Percentiles rank a stretch among this genome's conserved stretches.
Evolutionary conservation across 1,140 invertebrate species (phyloP).

Genomic region (Nymphalis io): DNA sequence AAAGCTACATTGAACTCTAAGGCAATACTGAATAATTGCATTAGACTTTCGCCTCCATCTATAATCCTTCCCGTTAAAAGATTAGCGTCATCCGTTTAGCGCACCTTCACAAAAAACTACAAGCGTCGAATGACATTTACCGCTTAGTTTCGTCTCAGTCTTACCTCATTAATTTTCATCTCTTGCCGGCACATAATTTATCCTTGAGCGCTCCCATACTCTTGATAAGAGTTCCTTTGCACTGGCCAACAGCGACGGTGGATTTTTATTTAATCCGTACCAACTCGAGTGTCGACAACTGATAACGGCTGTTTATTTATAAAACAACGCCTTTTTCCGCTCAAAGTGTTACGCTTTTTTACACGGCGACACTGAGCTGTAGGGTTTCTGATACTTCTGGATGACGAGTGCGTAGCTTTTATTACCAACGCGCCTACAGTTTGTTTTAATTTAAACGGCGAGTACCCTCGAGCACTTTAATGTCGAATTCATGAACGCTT

Average conservation of each 20-base stretch:
- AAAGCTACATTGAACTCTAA: slow-evolving; percentile 13
- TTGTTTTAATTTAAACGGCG: slow-evolving; percentile 55
- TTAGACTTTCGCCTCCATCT: background rate
- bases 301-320: slow-evolving; percentile 78
- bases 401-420: slow-evolving; percentile 46
- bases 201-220: slow-evolving; percentile 73
- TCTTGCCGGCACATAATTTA: slow-evolving; percentile 70
- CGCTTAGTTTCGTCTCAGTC: slow-evolving; percentile 56
- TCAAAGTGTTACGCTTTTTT: slow-evolving; percentile 64
- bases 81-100: slow-evolving; percentile 24
- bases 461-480: slow-evolving; percentile 31
- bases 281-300: slow-evolving; percentile 72
- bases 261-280: slow-evolving; percentile 72
- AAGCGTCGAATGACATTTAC: slow-evolving; percentile 40
- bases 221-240: slow-evolving; percentile 69
- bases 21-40: slow-evolving; percentile 33
- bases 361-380: slow-evolving; percentile 20
- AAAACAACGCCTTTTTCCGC: slow-evolving; percentile 73
- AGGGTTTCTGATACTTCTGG: slow-evolving; percentile 10
- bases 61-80: slow-evolving; percentile 28
- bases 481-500: slow-evolving; percentile 43
- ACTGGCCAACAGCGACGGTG: slow-evolving; percentile 52
- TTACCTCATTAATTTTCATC: slow-evolving; percentile 80
- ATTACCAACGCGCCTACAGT: slow-evolving; percentile 46
- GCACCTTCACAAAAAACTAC: slow-evolving; percentile 40